Evolutionary conservation across 2,113 vertebrate genomes (phyloP).

Genomic region (Danionella cerebrum): DNA sequence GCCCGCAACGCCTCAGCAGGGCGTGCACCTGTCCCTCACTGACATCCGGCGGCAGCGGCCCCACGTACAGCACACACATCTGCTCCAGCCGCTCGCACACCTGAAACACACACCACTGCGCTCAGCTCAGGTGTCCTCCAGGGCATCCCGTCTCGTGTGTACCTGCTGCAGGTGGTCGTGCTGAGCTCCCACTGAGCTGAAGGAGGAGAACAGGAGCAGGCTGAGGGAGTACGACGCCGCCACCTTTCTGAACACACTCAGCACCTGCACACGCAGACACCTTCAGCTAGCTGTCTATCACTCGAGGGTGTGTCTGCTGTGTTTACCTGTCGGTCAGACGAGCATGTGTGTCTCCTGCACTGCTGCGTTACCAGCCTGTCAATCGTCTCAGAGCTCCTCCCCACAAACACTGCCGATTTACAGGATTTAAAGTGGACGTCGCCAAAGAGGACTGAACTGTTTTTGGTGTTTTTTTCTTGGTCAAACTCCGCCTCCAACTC

Average conservation of each 20-base stretch:
- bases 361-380: conserved; percentile 48
- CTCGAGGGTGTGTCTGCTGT: background rate
- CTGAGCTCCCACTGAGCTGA: conserved; percentile 8
- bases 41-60: background rate
- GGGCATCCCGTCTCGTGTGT: no score
- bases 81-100: conserved; percentile 1
- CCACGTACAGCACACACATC: conserved; percentile 32
- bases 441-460: conserved; percentile 55
- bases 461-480: no score
- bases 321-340: conserved; percentile 75
- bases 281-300: background rate
- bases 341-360: conserved; percentile 55
- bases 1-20: conserved; percentile 19
- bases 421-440: conserved; percentile 60
- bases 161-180: conserved; percentile 25
- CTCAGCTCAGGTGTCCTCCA: no score
- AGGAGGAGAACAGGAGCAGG: conserved; percentile 67
- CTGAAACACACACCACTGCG: conserved; percentile 28
- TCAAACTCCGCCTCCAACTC: no score
- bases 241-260: conserved; percentile 62
- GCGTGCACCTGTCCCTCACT: background rate
- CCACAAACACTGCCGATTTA: conserved; percentile 61
- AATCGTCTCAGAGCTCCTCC: conserved; percentile 43
- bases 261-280: conserved; percentile 55
- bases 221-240: conserved; percentile 65